Conservation (phyloP, 2,888 invertebrate species). For the Ganaspis brasiliensis region DNA sequence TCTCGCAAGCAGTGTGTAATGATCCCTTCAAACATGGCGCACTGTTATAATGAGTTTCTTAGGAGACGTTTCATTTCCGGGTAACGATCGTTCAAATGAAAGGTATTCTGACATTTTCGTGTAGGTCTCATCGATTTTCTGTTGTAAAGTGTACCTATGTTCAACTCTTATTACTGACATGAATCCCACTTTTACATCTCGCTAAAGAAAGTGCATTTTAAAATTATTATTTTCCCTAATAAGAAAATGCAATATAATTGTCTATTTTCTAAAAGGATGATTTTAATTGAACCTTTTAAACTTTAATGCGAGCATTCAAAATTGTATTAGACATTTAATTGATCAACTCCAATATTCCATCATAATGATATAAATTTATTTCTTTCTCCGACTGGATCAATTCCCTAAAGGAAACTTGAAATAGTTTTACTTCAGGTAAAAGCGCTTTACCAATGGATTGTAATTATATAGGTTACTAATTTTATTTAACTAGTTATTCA, state of each 20-base stretch:
- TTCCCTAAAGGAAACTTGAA: constrained; percentile 28
- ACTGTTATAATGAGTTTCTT: constrained; percentile 42
- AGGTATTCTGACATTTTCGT: constrained; percentile 52
- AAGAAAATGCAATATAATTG: not conserved
- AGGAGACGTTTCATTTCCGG: constrained; percentile 43
- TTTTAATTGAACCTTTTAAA: not conserved
- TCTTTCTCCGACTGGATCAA: not conserved
- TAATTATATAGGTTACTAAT: constrained; percentile 36
- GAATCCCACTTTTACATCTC: not conserved
- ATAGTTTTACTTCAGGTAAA: constrained; percentile 31
- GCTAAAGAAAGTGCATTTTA: not conserved
- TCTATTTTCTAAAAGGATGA: not conserved
- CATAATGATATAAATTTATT: constrained; percentile 17
- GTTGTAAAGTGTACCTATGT: constrained; percentile 42
- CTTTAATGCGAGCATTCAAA: not conserved
- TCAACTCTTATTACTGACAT: not conserved
- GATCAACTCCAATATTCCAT: not conserved
- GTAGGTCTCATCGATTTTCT: constrained; percentile 58
- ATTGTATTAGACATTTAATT: not conserved
- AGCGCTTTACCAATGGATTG: constrained; percentile 25
- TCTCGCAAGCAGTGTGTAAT: constrained; percentile 5
- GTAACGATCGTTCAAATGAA: constrained; percentile 39
- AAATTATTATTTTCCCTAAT: not conserved
- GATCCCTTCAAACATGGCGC: constrained; percentile 26
- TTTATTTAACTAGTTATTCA: constrained; percentile 17